phyloP scores from a whole-genome alignment of 2,888 invertebrate genomes.

The Synergus japonicus region DNA sequence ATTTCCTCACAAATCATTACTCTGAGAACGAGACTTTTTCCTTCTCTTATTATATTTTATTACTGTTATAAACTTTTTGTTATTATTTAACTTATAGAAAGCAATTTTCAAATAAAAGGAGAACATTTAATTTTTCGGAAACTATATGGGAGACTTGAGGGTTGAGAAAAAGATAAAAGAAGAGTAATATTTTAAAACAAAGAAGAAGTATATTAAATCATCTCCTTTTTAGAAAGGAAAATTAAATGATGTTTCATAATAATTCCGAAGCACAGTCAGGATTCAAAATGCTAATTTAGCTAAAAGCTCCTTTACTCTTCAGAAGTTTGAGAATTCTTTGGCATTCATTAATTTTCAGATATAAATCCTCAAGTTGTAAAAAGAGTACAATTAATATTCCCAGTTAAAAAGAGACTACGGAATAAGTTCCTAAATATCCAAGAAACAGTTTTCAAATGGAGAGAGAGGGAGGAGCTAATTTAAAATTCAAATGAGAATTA shows the following conservation, averaged over 20 bases:
- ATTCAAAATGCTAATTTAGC: neutral
- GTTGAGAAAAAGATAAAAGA: no score
- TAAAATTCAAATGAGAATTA: constrained; percentile 26
- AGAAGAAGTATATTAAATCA: neutral
- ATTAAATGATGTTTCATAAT: neutral
- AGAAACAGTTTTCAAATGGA: neutral
- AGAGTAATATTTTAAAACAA: no score
- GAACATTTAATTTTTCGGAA: no score
- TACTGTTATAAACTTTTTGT: neutral
- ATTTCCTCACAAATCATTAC: neutral
- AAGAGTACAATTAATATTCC: constrained; percentile 11
- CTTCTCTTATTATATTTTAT: neutral
- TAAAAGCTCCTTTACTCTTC: neutral
- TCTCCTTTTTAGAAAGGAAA: neutral
- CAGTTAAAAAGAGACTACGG: neutral
- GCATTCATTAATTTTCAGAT: neutral
- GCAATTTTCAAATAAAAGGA: no score
- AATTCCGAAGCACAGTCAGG: neutral
- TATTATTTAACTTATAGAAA: no score
- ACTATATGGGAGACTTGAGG: no score
- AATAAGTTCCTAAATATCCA: neutral
- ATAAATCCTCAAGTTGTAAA: neutral
- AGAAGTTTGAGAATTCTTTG: neutral
- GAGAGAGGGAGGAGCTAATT: neutral
- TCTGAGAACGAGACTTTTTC: neutral